Conservation (phyloP, 2,113 vertebrate species). For the Poeciliopsis retropinna region DNA sequence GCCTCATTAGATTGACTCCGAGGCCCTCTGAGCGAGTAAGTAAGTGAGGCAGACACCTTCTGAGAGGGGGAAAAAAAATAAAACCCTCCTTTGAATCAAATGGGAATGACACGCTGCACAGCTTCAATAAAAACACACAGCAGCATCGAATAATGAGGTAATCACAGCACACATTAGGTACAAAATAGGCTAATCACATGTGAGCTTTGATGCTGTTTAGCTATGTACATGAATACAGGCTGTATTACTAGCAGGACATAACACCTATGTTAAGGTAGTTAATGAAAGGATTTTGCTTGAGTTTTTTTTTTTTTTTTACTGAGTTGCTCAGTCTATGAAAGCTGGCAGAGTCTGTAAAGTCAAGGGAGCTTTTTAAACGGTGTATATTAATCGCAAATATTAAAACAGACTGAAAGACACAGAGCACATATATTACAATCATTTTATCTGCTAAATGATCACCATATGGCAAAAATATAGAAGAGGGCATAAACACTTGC, state of each 20-base stretch:
- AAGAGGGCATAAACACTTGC: background rate
- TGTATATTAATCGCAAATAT: background rate
- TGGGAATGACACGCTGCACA: constrained; percentile 15
- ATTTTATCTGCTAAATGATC: background rate
- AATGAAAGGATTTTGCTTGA: background rate
- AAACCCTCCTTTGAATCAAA: constrained; percentile 28
- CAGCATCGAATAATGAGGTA: constrained; percentile 47
- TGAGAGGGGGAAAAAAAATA: background rate
- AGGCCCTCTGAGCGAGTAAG: constrained; percentile 25
- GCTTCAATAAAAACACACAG: constrained; percentile 32
- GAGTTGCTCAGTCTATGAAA: background rate
- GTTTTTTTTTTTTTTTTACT: background rate
- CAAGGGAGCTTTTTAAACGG: background rate
- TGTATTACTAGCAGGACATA: background rate
- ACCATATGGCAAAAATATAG: background rate
- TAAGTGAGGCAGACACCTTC: constrained; percentile 17
- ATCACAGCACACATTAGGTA: constrained; percentile 49
- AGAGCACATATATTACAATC: background rate
- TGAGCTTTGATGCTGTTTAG: constrained; percentile 23
- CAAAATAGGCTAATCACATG: constrained; percentile 37
- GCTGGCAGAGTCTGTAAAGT: background rate
- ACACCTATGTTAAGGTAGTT: background rate
- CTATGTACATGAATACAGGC: constrained; percentile 11
- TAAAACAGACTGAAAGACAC: background rate
- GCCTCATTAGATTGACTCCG: constrained; percentile 53